These are phyloP conservation scores for Falco punctatus DNA, from an alignment of 2,113 vertebrate species.

Conservation along the genomic window DNA sequence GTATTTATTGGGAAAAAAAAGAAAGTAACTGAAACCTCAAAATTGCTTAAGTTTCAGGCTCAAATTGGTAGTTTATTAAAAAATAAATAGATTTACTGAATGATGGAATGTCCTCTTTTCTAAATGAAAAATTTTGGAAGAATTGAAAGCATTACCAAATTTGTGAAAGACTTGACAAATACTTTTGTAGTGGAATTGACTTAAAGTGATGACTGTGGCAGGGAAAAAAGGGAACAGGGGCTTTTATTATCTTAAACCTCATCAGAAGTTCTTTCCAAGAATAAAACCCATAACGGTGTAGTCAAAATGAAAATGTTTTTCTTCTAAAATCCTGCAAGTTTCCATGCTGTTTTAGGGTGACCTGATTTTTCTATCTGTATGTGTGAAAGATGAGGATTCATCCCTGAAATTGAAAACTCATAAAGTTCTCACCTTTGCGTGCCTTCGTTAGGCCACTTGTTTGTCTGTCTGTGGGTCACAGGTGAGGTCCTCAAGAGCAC, in stretches of 20 bases:
- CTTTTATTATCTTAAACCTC: neutral
- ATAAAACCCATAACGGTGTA: fast-evolving
- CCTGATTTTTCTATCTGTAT: neutral
- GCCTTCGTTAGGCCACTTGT: neutral
- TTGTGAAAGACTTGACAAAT: neutral
- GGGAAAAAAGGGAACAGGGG: neutral
- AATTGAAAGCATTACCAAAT: neutral
- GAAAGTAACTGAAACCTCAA: neutral
- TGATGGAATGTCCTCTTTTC: neutral
- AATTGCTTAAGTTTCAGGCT: neutral
- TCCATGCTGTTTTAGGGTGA: neutral
- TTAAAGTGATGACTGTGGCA: neutral
- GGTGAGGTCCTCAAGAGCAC: neutral
- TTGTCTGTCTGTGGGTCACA: neutral
- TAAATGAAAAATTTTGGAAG: neutral
- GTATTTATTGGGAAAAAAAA: neutral
- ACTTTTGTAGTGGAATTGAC: neutral
- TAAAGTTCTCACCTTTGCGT: neutral
- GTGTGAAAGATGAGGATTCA: neutral
- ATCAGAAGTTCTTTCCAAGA: neutral
- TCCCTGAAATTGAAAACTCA: neutral
- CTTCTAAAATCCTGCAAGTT: neutral
- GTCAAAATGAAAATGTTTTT: neutral
- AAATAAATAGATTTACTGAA: neutral
- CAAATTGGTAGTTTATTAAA: neutral